Conservation (phyloP, 1,140 invertebrate species). For the Caenorhabditis latens region DNA sequence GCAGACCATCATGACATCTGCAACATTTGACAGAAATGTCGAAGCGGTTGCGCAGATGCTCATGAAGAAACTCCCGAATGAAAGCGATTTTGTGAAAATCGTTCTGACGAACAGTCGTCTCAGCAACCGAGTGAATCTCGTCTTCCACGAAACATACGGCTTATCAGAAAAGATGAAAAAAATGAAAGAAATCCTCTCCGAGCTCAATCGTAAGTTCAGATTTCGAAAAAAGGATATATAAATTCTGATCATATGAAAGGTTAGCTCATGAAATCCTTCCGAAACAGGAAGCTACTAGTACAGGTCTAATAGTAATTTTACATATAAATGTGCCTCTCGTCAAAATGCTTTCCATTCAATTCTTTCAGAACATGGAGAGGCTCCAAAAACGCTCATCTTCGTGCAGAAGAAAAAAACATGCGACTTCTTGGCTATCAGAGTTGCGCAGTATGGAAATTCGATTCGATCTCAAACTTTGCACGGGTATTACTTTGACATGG, state of each 20-base stretch:
- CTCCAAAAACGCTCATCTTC: not conserved
- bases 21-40: not conserved
- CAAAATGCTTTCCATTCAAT: too few species aligned
- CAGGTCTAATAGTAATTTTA: too few species aligned
- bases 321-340: too few species aligned
- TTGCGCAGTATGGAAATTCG: not conserved
- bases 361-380: constrained; percentile 2
- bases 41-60: not conserved
- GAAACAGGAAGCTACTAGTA: too few species aligned
- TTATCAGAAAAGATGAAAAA: not conserved
- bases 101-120: not conserved
- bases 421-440: not conserved
- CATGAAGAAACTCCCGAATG: not conserved
- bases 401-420: not conserved
- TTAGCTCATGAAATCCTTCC: too few species aligned
- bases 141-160: not conserved
- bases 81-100: not conserved
- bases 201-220: not conserved
- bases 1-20: not conserved
- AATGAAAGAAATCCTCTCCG: not conserved
- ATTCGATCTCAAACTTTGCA: not conserved
- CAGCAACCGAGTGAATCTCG: not conserved
- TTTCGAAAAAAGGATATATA: too few species aligned
- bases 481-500: not conserved
- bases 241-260: too few species aligned